phyloP scores from a whole-genome alignment of 2,113 vertebrate species.

The Oreochromis spilurus region DNA sequence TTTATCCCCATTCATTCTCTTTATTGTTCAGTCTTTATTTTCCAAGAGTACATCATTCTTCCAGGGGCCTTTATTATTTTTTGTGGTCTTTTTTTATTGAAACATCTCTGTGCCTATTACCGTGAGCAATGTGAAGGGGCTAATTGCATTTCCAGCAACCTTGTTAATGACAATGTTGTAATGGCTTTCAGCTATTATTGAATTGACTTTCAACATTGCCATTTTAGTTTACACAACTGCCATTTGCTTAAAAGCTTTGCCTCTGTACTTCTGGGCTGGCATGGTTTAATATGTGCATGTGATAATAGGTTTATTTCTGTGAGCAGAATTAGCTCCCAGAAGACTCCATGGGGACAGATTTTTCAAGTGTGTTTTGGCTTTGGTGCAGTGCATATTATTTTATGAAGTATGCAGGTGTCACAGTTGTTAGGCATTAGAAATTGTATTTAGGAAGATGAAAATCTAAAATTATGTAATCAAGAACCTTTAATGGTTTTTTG shows the following conservation, averaged over 20 bases:
- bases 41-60: not conserved
- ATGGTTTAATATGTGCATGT: slow-evolving; percentile 38
- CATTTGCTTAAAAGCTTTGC: slow-evolving; percentile 57
- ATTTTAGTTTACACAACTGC: slow-evolving; percentile 48
- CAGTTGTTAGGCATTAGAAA: slow-evolving; percentile 6
- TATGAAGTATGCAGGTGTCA: slow-evolving; percentile 35
- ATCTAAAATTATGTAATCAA: not conserved
- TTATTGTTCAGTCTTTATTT: not conserved
- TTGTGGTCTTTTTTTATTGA: not conserved
- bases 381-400: slow-evolving; percentile 8
- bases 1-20: not conserved
- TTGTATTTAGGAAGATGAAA: not conserved
- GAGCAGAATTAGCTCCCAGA: slow-evolving; percentile 35
- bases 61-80: not conserved
- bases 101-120: slow-evolving; percentile 33
- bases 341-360: slow-evolving; percentile 22
- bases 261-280: slow-evolving; percentile 37
- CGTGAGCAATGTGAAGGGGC: slow-evolving; percentile 47
- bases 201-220: slow-evolving; percentile 49
- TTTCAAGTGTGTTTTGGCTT: slow-evolving; percentile 44
- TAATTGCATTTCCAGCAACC: slow-evolving; percentile 67
- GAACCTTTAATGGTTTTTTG: not conserved
- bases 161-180: slow-evolving; percentile 58
- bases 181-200: slow-evolving; percentile 56
- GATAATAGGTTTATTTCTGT: slow-evolving; percentile 49